Evolutionary conservation across 1,140 invertebrate species (phyloP).

Genomic region (Drosophila serrata): DNA sequence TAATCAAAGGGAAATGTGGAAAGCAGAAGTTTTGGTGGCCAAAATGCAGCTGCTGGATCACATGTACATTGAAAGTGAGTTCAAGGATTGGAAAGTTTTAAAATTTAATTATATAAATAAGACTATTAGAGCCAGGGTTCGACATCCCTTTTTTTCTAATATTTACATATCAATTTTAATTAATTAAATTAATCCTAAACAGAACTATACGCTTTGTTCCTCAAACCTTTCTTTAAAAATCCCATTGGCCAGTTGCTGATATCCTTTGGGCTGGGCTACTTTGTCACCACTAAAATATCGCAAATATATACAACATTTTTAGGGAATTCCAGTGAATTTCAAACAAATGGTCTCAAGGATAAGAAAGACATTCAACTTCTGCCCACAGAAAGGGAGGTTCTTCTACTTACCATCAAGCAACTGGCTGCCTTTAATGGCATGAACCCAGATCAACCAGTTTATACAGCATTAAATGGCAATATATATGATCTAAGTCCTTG

Average conservation of each 20-base stretch:
- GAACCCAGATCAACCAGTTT: constrained; percentile 31
- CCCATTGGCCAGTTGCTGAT: constrained; percentile 43
- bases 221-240: constrained; percentile 38
- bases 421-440: constrained; percentile 46
- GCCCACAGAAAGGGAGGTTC: not conserved
- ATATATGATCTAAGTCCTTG: constrained; percentile 61
- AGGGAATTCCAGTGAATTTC: not conserved
- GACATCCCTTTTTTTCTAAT: too few species aligned
- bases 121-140: not conserved
- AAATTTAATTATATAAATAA: not conserved
- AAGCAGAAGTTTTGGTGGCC: not conserved
- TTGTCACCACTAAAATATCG: constrained; percentile 44
- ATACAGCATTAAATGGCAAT: constrained; percentile 65
- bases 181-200: too few species aligned
- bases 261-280: constrained; percentile 58
- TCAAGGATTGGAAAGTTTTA: too few species aligned
- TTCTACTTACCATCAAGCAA: constrained; percentile 34
- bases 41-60: constrained; percentile 2
- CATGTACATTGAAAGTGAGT: constrained; percentile 38
- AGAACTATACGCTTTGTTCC: constrained; percentile 3
- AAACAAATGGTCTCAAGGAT: not conserved
- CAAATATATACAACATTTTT: not conserved
- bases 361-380: not conserved
- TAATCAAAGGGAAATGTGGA: not conserved
- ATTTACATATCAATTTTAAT: not conserved